Evolutionary conservation across 2,113 vertebrate species (phyloP).

Genomic region (Sprattus sprattus): DNA sequence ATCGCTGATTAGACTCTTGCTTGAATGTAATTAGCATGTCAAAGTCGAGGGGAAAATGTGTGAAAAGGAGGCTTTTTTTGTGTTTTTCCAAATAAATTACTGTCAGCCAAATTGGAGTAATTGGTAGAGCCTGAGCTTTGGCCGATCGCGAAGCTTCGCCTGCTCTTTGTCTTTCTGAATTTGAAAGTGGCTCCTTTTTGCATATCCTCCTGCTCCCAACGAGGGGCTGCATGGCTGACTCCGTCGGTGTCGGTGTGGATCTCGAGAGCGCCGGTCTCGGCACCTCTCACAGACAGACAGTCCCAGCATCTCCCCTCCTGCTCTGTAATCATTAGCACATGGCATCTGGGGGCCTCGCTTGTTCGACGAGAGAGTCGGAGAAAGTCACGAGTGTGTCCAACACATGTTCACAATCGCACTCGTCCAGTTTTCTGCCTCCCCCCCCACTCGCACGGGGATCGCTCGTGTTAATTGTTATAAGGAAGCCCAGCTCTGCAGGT

Average conservation of each 20-base stretch:
- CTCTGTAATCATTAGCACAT: conserved; percentile 1
- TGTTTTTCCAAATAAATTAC: conserved; percentile 60
- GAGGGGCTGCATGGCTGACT: conserved; percentile 44
- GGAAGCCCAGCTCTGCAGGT: neutral
- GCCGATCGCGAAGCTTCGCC: conserved; percentile 39
- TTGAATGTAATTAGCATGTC: conserved; percentile 57
- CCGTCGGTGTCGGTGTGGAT: conserved; percentile 37
- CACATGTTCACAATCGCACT: neutral
- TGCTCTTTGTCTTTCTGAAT: conserved; percentile 39
- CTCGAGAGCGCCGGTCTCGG: neutral
- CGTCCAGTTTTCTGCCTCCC: neutral
- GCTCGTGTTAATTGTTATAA: neutral
- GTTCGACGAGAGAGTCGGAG: neutral
- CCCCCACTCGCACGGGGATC: neutral
- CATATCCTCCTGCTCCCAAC: conserved; percentile 30
- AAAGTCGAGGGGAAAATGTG: conserved; percentile 38
- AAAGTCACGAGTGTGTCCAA: neutral
- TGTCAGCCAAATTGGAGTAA: conserved; percentile 57
- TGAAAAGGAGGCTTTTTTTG: conserved; percentile 46
- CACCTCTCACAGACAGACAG: neutral
- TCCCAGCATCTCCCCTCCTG: neutral
- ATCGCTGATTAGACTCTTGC: conserved; percentile 62
- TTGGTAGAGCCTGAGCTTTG: conserved; percentile 40
- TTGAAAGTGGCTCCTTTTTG: conserved; percentile 45
- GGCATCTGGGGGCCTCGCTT: neutral